Evolutionary conservation across 2,888 invertebrate genomes (phyloP).

Genomic region (Boloria selene): DNA sequence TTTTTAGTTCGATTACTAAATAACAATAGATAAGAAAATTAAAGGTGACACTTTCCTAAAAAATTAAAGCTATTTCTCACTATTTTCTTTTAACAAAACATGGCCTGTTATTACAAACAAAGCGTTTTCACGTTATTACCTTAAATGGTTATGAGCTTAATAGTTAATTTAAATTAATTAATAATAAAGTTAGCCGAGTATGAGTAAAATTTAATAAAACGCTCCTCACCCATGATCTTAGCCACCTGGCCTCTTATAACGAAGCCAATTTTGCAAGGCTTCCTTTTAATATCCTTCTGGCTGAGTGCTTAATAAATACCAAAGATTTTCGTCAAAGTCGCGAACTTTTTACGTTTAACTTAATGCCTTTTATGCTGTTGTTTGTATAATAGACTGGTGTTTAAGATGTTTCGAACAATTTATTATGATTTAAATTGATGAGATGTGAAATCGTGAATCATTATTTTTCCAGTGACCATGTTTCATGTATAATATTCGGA

Average conservation of each 20-base stretch:
- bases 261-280: constrained; percentile 36
- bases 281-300: constrained; percentile 34
- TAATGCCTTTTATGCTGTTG: background rate
- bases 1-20: too few relatives aligned
- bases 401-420: too few relatives aligned
- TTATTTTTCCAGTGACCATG: too few relatives aligned
- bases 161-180: constrained; percentile 23
- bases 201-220: constrained; percentile 37
- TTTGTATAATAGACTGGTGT: too few relatives aligned
- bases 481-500: too few relatives aligned
- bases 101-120: background rate
- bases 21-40: too few relatives aligned
- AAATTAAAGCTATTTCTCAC: too few relatives aligned
- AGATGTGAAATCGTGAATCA: too few relatives aligned
- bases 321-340: constrained; percentile 23
- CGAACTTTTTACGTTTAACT: constrained; percentile 11
- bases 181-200: constrained; percentile 22
- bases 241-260: constrained; percentile 37
- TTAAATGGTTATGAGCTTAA: constrained; percentile 10
- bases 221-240: constrained; percentile 24
- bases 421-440: too few relatives aligned
- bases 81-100: too few relatives aligned
- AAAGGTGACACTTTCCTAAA: too few relatives aligned
- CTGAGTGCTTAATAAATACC: constrained; percentile 31
- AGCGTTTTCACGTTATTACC: constrained; percentile 14